Percentiles rank a stretch among this genome's conserved stretches.
Conservation (phyloP, 64 coral and sea anemone genomes). For the Pocillopora damicornis region DNA sequence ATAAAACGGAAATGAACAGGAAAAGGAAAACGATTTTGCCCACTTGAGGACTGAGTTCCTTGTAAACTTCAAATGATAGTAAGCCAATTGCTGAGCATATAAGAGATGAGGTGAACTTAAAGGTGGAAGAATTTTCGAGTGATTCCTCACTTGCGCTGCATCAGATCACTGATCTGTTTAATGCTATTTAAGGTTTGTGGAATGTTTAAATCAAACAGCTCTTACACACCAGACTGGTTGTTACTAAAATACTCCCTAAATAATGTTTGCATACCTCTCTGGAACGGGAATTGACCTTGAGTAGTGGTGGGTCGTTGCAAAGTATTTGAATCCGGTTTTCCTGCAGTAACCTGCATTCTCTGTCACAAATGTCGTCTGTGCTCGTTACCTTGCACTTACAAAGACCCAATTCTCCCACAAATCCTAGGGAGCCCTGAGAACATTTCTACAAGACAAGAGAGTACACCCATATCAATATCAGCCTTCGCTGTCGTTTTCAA, state of each 20-base stretch:
- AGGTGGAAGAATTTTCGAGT: too few relatives aligned
- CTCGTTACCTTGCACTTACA: conserved; percentile 80
- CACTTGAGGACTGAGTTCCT: not conserved
- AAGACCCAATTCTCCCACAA: conserved; percentile 72
- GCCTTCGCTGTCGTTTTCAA: not conserved
- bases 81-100: too few relatives aligned
- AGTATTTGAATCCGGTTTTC: conserved; percentile 44
- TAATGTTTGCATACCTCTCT: conserved; percentile 29
- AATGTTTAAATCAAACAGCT: too few relatives aligned
- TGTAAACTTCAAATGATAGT: too few relatives aligned
- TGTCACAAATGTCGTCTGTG: conserved; percentile 81
- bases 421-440: conserved; percentile 64
- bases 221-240: too few relatives aligned
- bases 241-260: not conserved
- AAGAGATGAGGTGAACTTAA: too few relatives aligned
- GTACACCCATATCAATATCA: not conserved
- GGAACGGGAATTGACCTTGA: conserved; percentile 39
- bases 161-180: too few relatives aligned
- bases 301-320: conserved; percentile 55
- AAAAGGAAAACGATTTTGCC: not conserved
- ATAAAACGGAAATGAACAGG: not conserved
- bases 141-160: too few relatives aligned
- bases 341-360: conserved; percentile 69
- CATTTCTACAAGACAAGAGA: conserved; percentile 42
- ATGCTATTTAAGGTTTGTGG: too few relatives aligned